Conservation (phyloP, 2,888 invertebrate species). For the Aleiodes testaceus region DNA sequence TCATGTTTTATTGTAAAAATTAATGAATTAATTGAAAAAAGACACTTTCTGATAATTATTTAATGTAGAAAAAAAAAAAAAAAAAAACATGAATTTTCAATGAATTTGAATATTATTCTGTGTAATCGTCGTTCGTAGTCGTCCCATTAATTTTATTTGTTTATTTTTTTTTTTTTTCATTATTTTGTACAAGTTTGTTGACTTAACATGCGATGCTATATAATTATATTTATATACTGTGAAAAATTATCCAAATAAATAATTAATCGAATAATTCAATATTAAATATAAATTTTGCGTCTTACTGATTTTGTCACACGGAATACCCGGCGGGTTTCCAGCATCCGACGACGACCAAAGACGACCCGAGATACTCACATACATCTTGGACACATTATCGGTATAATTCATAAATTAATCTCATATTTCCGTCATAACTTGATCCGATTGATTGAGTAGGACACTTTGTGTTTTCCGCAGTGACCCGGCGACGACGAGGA, state of each 20-base stretch:
- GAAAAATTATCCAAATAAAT: conserved; percentile 6
- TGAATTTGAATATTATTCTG: not conserved
- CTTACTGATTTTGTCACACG: conserved; percentile 14
- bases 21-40: not conserved
- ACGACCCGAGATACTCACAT: conserved; percentile 31
- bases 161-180: no score
- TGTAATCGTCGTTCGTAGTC: conserved; percentile 27
- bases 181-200: not conserved
- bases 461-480: conserved; percentile 53
- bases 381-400: not conserved
- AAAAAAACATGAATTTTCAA: conserved; percentile 13
- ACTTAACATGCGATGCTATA: conserved; percentile 20
- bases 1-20: conserved; percentile 9
- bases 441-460: conserved; percentile 49
- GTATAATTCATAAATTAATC: no score
- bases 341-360: conserved; percentile 25
- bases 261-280: conserved; percentile 6
- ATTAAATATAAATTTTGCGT: not conserved
- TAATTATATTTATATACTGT: conserved; percentile 10
- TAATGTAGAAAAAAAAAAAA: no score
- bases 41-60: no score
- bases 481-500: conserved; percentile 49
- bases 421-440: conserved; percentile 39
- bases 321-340: conserved; percentile 31
- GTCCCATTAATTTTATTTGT: not conserved